A percentile compares a stretch with the other conserved stretches of the same genome.
These are phyloP conservation scores for Sciurus carolinensis DNA, from an alignment of 2,797 vertebrate species.

Conservation along the genomic window DNA sequence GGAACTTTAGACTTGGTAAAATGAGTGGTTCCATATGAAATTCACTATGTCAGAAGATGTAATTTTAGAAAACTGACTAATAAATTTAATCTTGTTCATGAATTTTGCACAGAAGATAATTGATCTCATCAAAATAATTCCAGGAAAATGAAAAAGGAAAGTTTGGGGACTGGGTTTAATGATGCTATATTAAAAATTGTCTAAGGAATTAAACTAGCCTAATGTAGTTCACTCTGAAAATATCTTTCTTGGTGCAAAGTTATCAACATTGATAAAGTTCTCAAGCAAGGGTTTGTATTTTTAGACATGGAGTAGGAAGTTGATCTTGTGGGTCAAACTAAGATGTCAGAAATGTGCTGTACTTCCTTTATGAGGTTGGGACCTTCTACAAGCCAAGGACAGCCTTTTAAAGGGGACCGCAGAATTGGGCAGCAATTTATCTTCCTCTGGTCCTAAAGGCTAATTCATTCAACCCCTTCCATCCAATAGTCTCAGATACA, in stretches of 20 bases:
- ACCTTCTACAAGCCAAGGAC: background rate
- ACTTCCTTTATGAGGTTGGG: background rate
- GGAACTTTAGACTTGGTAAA: slow-evolving; percentile 20
- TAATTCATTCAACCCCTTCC: background rate
- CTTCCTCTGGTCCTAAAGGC: background rate
- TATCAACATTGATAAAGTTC: background rate
- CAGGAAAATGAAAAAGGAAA: slow-evolving; percentile 37
- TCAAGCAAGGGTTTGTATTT: background rate
- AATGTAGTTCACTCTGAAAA: background rate
- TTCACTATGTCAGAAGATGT: background rate
- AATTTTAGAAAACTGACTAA: slow-evolving; percentile 31
- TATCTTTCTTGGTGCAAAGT: background rate
- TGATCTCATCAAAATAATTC: slow-evolving; percentile 41
- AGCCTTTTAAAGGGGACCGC: background rate
- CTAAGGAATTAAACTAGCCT: background rate
- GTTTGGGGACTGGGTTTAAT: slow-evolving; percentile 10
- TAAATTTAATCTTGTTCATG: slow-evolving; percentile 13
- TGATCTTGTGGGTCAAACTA: background rate
- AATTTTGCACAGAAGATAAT: slow-evolving; percentile 43
- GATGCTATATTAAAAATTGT: background rate
- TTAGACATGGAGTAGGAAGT: background rate
- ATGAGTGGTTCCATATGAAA: background rate
- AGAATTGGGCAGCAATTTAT: background rate
- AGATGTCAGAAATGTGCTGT: background rate
- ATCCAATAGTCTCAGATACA: background rate